Conservation (phyloP, 2,797 vertebrate genomes). For the Gambusia yucatana region DNA sequence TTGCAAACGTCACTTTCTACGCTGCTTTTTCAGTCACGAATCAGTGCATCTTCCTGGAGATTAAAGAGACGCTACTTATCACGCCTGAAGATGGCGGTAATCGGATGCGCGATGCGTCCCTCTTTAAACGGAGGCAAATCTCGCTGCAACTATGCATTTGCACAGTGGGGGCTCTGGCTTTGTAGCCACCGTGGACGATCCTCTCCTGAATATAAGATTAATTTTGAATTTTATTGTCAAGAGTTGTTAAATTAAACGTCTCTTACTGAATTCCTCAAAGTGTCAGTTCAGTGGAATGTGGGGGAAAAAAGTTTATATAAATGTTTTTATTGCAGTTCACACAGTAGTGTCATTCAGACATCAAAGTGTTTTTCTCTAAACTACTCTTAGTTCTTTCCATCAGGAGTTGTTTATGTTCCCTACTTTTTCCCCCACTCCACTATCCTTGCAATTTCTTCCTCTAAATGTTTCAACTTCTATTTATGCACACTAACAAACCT, state of each 20-base stretch:
- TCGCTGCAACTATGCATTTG: slow-evolving; percentile 18
- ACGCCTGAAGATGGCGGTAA: slow-evolving; percentile 83
- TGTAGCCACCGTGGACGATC: neutral
- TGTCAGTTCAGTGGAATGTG: neutral
- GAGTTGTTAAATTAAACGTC: neutral
- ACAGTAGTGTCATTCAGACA: neutral
- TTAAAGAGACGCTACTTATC: slow-evolving; percentile 39
- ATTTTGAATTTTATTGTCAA: neutral
- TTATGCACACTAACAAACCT: neutral
- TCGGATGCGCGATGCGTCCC: slow-evolving; percentile 66
- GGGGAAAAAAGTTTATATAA: neutral
- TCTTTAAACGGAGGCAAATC: slow-evolving; percentile 39
- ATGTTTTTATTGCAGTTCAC: neutral
- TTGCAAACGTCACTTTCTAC: slow-evolving; percentile 8
- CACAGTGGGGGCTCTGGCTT: neutral
- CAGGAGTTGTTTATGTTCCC: neutral
- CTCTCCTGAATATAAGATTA: neutral
- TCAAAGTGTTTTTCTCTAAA: neutral
- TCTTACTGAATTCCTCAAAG: neutral
- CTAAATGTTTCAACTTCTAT: neutral
- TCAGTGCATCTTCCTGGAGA: slow-evolving; percentile 40
- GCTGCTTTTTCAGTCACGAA: slow-evolving; percentile 63
- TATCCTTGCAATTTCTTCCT: neutral
- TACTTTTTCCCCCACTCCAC: neutral
- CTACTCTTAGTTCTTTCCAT: neutral